Percentiles rank a stretch among this genome's conserved stretches.
Evolutionary conservation across 2,888 invertebrate species (phyloP).

Genomic region (Corbicula japonica): DNA sequence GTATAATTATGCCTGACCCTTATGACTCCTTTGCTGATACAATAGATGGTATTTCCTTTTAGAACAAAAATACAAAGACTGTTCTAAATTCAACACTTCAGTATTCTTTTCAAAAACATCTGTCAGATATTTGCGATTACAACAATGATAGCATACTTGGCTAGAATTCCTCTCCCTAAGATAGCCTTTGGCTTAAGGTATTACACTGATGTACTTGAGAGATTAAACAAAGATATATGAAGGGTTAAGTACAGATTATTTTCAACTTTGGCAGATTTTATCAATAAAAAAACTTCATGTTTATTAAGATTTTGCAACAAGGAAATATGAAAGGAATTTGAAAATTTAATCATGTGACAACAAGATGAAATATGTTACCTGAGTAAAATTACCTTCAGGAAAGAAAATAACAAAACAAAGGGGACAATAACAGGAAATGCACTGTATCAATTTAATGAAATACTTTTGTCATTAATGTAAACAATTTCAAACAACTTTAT

Average conservation of each 20-base stretch:
- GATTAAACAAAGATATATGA: conserved; percentile 5
- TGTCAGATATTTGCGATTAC: background rate
- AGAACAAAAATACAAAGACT: background rate
- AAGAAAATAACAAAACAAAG: too few relatives aligned
- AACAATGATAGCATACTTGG: background rate
- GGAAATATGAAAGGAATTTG: too few relatives aligned
- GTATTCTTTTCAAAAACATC: background rate
- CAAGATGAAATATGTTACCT: too few relatives aligned
- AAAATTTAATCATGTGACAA: too few relatives aligned
- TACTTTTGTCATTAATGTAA: too few relatives aligned
- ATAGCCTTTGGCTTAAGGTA: conserved; percentile 3
- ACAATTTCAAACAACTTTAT: too few relatives aligned
- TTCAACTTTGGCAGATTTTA: background rate
- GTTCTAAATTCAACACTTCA: conserved; percentile 7
- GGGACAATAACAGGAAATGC: too few relatives aligned
- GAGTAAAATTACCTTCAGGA: too few relatives aligned
- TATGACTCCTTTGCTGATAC: background rate
- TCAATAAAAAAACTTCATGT: too few relatives aligned
- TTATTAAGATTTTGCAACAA: too few relatives aligned
- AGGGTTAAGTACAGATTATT: background rate
- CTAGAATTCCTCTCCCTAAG: background rate
- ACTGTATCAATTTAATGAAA: too few relatives aligned
- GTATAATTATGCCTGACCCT: background rate
- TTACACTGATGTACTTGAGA: conserved; percentile 9
- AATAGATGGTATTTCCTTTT: background rate